Conservation (phyloP, 2,888 invertebrate genomes). For the Melipona bicolor region DNA sequence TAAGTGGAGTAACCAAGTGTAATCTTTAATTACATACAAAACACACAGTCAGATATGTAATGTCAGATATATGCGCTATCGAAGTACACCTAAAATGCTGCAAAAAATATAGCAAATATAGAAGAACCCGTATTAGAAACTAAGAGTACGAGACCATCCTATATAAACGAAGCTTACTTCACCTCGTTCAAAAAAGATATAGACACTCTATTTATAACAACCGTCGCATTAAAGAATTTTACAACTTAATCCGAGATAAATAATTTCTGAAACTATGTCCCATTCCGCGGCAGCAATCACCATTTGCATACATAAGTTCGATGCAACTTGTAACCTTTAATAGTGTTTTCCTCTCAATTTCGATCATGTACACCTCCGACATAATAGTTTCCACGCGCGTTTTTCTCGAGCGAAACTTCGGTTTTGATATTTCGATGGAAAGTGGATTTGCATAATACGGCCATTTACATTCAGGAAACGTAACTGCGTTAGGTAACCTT, state of each 20-base stretch:
- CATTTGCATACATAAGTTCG: background rate
- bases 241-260: background rate
- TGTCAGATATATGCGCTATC: background rate
- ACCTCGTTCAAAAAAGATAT: background rate
- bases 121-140: background rate
- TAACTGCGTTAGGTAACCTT: constrained; percentile 24
- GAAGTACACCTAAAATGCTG: too few species aligned
- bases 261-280: background rate
- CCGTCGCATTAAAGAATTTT: background rate
- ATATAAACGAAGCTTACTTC: background rate
- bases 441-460: constrained; percentile 29
- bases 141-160: background rate
- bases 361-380: background rate
- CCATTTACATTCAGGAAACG: constrained; percentile 26
- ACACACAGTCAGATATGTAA: background rate
- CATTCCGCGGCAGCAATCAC: background rate
- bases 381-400: background rate
- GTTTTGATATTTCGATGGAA: background rate
- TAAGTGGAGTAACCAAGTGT: background rate
- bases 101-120: background rate
- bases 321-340: background rate
- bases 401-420: background rate
- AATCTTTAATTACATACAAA: background rate
- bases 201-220: background rate
- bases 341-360: constrained; percentile 5